A percentile compares a stretch with the other conserved stretches of the same genome.
phyloP scores from a whole-genome alignment of 1,140 invertebrate species.

The Polyergus mexicanus region DNA sequence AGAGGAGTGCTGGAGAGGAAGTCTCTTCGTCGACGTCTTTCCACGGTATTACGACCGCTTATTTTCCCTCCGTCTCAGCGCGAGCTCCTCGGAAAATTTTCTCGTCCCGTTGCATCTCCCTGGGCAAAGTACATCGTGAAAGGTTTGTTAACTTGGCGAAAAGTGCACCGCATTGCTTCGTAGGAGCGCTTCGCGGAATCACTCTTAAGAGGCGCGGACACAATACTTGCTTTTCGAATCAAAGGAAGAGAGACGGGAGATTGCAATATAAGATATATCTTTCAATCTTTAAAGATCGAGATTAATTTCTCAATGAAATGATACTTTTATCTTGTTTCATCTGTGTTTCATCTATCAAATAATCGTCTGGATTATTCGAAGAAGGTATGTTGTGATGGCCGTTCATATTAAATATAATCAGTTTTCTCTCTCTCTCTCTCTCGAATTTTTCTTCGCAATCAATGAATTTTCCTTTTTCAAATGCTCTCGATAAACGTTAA shows the following conservation, averaged over 20 bases:
- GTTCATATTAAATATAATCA: conserved; percentile 11
- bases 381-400: background rate
- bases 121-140: conserved; percentile 39
- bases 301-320: background rate
- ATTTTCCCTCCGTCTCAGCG: conserved; percentile 68
- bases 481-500: background rate
- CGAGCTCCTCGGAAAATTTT: conserved; percentile 61
- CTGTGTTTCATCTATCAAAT: conserved; percentile 32
- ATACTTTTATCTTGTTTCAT: background rate
- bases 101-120: conserved; percentile 33
- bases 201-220: background rate
- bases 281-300: background rate
- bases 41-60: conserved; percentile 70
- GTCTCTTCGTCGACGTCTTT: conserved; percentile 52
- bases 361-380: conserved; percentile 1
- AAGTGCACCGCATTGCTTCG: conserved; percentile 23
- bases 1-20: conserved; percentile 49
- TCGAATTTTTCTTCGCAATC: conserved; percentile 48
- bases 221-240: conserved; percentile 23
- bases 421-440: conserved; percentile 20
- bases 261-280: conserved; percentile 3
- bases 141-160: conserved; percentile 56
- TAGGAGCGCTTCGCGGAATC: conserved; percentile 12
- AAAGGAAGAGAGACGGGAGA: background rate
- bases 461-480: background rate